Evolutionary conservation across 2,888 invertebrate genomes (phyloP).

Genomic region (Synergus japonicus): DNA sequence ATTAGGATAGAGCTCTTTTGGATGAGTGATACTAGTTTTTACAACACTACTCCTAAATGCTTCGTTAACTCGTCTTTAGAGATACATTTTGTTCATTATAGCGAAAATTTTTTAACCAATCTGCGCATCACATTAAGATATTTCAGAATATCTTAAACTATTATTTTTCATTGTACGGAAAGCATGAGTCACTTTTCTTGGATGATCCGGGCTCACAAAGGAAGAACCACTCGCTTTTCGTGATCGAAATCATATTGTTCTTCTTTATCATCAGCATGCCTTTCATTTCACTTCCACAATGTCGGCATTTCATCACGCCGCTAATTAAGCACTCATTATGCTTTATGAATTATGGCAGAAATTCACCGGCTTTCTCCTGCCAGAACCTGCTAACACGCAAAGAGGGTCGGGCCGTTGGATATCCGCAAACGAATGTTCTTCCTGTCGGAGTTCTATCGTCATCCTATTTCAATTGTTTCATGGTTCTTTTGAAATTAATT

Average conservation of each 20-base stretch:
- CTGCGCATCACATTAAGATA: too few relatives aligned
- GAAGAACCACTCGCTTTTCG: slow-evolving; percentile 1
- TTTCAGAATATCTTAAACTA: too few relatives aligned
- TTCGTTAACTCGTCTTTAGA: too few relatives aligned
- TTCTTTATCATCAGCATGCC: slow-evolving; percentile 34
- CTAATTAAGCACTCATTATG: slow-evolving; percentile 67
- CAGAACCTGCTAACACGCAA: slow-evolving; percentile 57
- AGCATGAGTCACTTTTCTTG: too few relatives aligned
- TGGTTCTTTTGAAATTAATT: slow-evolving; percentile 29
- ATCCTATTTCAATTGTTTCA: slow-evolving; percentile 13
- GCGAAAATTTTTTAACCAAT: too few relatives aligned
- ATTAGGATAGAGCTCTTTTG: too few relatives aligned
- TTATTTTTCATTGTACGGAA: too few relatives aligned
- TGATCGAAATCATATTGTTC: slow-evolving; percentile 41
- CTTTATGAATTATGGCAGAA: slow-evolving; percentile 62
- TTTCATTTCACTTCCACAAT: slow-evolving; percentile 50
- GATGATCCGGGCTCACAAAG: slow-evolving; percentile 3
- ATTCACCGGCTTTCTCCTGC: slow-evolving; percentile 64
- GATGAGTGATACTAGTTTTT: too few relatives aligned
- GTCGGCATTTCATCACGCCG: slow-evolving; percentile 63
- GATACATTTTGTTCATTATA: too few relatives aligned
- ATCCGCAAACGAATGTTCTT: slow-evolving; percentile 59
- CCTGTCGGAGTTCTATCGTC: slow-evolving; percentile 40
- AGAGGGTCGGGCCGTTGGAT: slow-evolving; percentile 46
- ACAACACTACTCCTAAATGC: too few relatives aligned